A percentile compares a stretch with the other conserved stretches of the same genome.
These are phyloP conservation scores for Eucidaris tribuloides DNA, from an alignment of 35 echinoderm and acorn worm genomes.

Conservation along the genomic window DNA sequence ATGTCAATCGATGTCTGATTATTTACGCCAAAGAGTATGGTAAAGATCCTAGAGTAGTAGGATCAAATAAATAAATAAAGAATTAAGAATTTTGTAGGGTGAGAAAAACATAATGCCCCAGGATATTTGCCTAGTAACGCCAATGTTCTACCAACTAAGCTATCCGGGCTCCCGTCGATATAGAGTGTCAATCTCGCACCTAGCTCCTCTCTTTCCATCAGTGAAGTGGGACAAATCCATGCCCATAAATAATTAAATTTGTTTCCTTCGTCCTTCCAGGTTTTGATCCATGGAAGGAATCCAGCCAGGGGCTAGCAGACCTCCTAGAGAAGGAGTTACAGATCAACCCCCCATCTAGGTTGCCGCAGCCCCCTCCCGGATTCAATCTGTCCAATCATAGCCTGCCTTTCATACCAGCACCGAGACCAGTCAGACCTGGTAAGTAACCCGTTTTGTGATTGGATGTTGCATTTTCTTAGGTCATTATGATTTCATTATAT, in stretches of 20 bases:
- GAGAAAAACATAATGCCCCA: neutral
- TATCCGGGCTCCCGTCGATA: too few relatives aligned
- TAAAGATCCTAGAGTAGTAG: too few relatives aligned
- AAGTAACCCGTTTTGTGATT: neutral
- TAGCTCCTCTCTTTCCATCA: too few relatives aligned
- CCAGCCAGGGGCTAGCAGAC: conserved; percentile 91
- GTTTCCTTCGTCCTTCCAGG: conserved; percentile 34
- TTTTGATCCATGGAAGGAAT: conserved; percentile 98
- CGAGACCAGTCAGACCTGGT: neutral
- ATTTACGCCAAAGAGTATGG: too few relatives aligned
- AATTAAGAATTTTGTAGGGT: too few relatives aligned
- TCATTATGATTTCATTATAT: too few relatives aligned
- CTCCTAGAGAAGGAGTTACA: conserved; percentile 91
- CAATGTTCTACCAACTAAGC: too few relatives aligned
- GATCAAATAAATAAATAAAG: too few relatives aligned
- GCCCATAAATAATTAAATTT: neutral
- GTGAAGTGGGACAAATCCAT: too few relatives aligned
- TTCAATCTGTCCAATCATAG: conserved; percentile 40
- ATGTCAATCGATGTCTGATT: too few relatives aligned
- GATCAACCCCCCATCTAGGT: conserved; percentile 3
- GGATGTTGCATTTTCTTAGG: too few relatives aligned
- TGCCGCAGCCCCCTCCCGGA: conserved; percentile 52
- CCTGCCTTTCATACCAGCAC: neutral
- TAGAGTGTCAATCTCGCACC: too few relatives aligned
- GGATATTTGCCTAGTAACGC: neutral